phyloP scores from a whole-genome alignment of 2,888 invertebrate species.

The Kryphioiulus occultus region DNA sequence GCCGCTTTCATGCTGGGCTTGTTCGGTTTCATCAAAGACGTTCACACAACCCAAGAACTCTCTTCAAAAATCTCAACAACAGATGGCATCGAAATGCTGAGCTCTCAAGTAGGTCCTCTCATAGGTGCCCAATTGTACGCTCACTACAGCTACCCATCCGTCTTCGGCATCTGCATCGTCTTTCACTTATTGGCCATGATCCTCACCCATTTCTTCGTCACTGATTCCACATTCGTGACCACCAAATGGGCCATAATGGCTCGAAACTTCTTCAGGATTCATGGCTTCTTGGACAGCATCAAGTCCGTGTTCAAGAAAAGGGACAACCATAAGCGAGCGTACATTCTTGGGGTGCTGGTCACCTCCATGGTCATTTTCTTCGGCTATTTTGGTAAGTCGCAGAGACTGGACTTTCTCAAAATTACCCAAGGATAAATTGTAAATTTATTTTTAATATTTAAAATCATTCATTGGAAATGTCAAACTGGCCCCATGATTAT shows the following conservation, averaged over 20 bases:
- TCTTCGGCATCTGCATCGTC: constrained; percentile 44
- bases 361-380: constrained; percentile 39
- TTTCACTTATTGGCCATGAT: constrained; percentile 38
- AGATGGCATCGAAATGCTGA: constrained; percentile 47
- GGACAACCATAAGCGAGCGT: background rate
- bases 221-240: background rate
- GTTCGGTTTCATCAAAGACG: constrained; percentile 49
- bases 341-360: background rate
- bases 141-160: constrained; percentile 28
- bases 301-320: constrained; percentile 15
- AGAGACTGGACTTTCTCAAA: too few relatives aligned
- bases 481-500: too few relatives aligned
- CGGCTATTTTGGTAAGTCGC: constrained; percentile 15
- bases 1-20: constrained; percentile 50
- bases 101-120: constrained; percentile 47
- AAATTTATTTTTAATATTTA: too few relatives aligned
- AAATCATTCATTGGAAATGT: too few relatives aligned
- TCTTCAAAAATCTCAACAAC: constrained; percentile 43
- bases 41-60: background rate
- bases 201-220: background rate
- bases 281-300: constrained; percentile 12
- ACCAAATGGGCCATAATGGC: background rate
- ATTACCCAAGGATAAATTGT: too few relatives aligned
- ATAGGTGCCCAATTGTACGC: constrained; percentile 46
- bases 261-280: constrained; percentile 3